Evolutionary conservation across 92 coral and sea anemone species (phyloP).

Genomic region (Virgularia gustaviana): DNA sequence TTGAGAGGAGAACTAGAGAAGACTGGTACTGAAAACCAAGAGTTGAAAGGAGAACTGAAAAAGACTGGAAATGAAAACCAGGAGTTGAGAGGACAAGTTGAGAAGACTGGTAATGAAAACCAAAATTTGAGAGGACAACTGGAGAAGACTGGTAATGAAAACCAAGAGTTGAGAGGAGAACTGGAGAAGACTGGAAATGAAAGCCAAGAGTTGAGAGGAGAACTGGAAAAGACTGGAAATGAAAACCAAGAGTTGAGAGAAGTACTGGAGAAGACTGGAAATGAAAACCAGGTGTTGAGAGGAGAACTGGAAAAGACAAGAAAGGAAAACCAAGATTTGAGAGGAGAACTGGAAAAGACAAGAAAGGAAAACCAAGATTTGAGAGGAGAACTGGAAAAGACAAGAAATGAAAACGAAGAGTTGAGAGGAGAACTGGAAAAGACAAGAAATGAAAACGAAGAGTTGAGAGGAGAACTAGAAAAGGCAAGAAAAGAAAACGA

Average conservation of each 20-base stretch:
- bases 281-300: not conserved
- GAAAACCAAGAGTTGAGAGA: not conserved
- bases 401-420: not conserved
- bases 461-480: not conserved
- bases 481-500: not conserved
- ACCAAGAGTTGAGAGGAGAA: not conserved
- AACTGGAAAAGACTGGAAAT: not conserved
- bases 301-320: not conserved
- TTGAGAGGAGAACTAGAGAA: not conserved
- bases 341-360: not conserved
- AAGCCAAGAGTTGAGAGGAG: not conserved
- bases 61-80: not conserved
- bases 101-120: not conserved
- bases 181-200: not conserved
- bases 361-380: not conserved
- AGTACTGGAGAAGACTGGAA: not conserved
- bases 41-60: not conserved
- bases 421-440: not conserved
- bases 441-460: not conserved
- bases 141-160: not conserved
- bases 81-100: slow-evolving; percentile 5
- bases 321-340: not conserved
- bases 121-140: not conserved
- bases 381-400: not conserved
- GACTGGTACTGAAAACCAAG: not conserved